These are phyloP conservation scores for Temnothorax unifasciatus DNA, from an alignment of 2,888 invertebrate genomes.

Conservation along the genomic window DNA sequence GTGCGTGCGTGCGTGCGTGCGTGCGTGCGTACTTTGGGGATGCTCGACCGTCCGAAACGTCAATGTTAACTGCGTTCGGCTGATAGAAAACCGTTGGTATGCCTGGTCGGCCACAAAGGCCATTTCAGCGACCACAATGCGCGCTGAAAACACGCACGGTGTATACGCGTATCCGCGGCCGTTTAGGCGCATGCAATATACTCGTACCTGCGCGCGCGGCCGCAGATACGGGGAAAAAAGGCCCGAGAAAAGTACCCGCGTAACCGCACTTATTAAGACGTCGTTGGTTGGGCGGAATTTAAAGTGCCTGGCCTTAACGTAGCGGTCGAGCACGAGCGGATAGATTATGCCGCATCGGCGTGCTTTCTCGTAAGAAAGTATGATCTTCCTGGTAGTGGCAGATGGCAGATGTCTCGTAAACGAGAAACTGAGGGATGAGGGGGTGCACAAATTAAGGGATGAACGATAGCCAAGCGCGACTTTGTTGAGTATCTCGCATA, in stretches of 20 bases:
- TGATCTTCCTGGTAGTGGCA: constrained; percentile 52
- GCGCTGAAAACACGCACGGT: constrained; percentile 76
- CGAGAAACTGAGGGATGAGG: not conserved
- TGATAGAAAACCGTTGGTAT: constrained; percentile 79
- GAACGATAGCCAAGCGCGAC: not conserved
- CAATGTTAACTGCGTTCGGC: constrained; percentile 79
- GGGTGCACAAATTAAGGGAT: not conserved
- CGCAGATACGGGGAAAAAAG: constrained; percentile 65
- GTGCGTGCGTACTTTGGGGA: constrained; percentile 51
- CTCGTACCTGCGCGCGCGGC: constrained; percentile 68
- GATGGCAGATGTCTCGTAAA: constrained; percentile 32
- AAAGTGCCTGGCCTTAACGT: constrained; percentile 74
- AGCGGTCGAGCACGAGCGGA: constrained; percentile 75
- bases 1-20: constrained; percentile 37
- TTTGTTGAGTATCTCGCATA: not conserved
- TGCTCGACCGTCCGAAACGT: constrained; percentile 67
- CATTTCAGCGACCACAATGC: constrained; percentile 84
- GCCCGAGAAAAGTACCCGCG: constrained; percentile 76
- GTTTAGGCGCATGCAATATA: constrained; percentile 79
- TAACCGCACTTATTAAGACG: constrained; percentile 85
- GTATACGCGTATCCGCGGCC: constrained; percentile 69
- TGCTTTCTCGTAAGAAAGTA: constrained; percentile 57
- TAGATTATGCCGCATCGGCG: constrained; percentile 53
- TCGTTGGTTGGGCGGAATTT: constrained; percentile 82
- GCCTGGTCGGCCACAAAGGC: constrained; percentile 81